Conservation (phyloP, 2,797 vertebrate genomes). For the Smutsia temminckii region DNA sequence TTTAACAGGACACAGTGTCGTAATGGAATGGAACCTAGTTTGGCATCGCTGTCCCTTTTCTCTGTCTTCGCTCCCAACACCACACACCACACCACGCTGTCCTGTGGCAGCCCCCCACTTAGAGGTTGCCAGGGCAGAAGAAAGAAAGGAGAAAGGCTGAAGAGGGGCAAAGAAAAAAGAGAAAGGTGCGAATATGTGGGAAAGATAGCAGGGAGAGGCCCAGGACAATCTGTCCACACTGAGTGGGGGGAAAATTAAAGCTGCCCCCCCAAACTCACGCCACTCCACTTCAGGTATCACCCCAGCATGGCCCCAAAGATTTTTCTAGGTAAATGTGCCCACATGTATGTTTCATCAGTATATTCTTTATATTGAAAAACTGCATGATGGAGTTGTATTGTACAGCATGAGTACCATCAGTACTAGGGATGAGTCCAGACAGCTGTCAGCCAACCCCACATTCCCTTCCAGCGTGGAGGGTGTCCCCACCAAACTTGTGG, state of each 20-base stretch:
- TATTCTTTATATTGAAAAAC: not conserved
- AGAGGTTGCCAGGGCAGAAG: not conserved
- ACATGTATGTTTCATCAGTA: not conserved
- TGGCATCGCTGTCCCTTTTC: not conserved
- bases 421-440: not conserved
- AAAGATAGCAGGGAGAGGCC: fast-evolving
- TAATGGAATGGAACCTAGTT: not conserved
- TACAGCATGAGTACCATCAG: not conserved
- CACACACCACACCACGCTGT: fast-evolving
- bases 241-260: not conserved
- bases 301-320: not conserved
- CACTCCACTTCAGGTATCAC: not conserved
- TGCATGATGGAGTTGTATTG: not conserved
- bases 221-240: not conserved
- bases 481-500: fast-evolving
- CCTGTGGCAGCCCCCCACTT: not conserved
- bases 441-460: not conserved
- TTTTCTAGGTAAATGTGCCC: not conserved
- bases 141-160: not conserved
- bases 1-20: conserved; percentile 56
- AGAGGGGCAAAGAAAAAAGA: not conserved
- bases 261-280: not conserved
- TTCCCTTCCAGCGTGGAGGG: not conserved
- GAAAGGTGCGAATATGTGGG: not conserved
- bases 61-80: not conserved